Base-by-base conservation (phyloP, 37 sponge, comb jelly and placozoan species). In the Axinella damicornis region DNA sequence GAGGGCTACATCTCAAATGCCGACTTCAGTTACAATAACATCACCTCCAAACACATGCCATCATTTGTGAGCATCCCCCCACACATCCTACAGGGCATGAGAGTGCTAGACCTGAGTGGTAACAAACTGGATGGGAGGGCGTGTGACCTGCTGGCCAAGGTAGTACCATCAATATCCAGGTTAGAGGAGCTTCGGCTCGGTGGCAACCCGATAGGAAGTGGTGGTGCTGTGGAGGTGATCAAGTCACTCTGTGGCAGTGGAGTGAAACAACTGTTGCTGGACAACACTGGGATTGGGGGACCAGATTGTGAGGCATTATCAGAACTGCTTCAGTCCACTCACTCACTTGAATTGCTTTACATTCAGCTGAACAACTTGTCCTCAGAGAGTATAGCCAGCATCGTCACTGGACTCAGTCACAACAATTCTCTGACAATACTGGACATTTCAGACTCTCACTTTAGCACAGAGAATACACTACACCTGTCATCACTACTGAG, bases 151-250 rank as follows among this genome's bases (percentile, higher is more conserved):
- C 68, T 67, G 32, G 68, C 68, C 32, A 34, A 67, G 32, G 68
- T 14, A 30, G 68, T 67, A 32, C 68, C 27, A 34, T 33, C 33
- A 34, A 67, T 67, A 34, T 34, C 68, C 27, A 33, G 68, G 27
- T 34, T 67, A 33, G 68, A 67, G 68, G 33, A 2, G 19, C 68
- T 67, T 19, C 4, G 37, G 41, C 53, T 73, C 22, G 12, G 74
- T 2, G 1, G 12, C 24, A 73, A 73, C 55, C 28, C 55, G 35
- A 73, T 73, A 38, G 74, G 74, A 41, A 34, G 74, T 73, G 74
- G 74, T 24, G 74, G 53, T 21, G 74, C 74, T 53, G 55, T 73
- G 41, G 41, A 73, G 55, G 41, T 73, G 68, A 34, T 67, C 33
- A 33, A 30, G 32, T 12, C 68, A 33, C 68, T 67, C 27, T 34